Conservation (phyloP, 2,797 vertebrate genomes). For the Ctenosaura bakeri region DNA sequence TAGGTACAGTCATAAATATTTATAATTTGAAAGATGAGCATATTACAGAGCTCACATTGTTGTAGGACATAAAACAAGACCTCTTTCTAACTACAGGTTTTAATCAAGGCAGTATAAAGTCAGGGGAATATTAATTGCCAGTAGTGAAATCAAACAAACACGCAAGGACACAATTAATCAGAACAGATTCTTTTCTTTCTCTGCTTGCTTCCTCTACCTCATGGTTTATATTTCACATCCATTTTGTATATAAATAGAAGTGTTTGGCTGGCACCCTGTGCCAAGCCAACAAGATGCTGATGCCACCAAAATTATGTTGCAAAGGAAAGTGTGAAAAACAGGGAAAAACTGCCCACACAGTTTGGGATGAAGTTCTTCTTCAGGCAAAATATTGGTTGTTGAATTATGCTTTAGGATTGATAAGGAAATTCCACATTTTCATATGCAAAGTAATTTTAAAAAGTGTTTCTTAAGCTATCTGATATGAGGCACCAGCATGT, state of each 20-base stretch:
- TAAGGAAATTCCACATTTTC: too few species aligned
- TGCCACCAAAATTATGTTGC: not conserved
- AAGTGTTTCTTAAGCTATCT: too few species aligned
- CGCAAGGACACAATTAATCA: not conserved
- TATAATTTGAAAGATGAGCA: not conserved
- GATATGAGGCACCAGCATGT: too few species aligned
- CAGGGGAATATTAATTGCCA: constrained; percentile 14
- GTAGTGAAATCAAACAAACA: not conserved
- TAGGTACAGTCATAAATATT: not conserved
- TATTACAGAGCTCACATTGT: not conserved
- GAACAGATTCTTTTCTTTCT: not conserved
- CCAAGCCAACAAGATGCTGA: not conserved
- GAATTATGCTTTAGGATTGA: too few species aligned
- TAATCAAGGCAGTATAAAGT: not conserved
- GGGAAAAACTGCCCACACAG: not conserved
- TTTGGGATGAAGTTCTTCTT: not conserved
- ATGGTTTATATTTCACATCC: not conserved
- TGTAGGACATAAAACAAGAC: not conserved
- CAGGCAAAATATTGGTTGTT: not conserved
- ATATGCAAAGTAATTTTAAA: too few species aligned
- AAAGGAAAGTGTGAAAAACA: not conserved
- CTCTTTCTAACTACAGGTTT: not conserved
- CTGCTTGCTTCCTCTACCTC: not conserved
- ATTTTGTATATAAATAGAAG: not conserved
- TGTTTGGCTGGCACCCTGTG: not conserved